Evolutionary conservation across 92 coral and sea anemone genomes (phyloP).

Genomic region (Epizoanthus illoricatus): DNA sequence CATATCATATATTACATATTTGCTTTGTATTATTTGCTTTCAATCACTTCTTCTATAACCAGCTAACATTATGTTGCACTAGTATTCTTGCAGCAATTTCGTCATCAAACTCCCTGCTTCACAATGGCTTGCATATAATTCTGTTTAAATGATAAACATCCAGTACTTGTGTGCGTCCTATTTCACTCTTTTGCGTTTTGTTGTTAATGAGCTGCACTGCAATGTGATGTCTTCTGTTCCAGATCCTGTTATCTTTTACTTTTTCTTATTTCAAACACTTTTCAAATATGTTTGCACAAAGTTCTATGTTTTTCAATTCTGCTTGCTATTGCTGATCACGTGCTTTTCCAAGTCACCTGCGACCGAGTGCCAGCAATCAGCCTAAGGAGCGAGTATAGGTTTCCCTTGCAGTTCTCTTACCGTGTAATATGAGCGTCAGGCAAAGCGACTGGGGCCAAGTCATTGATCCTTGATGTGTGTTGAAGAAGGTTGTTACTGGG

Average conservation of each 20-base stretch:
- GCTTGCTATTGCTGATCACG: background rate
- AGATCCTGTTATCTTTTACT: background rate
- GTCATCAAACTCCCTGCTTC: background rate
- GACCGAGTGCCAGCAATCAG: constrained; percentile 31
- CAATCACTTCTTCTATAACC: too few relatives aligned
- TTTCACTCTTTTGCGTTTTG: background rate
- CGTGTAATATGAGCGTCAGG: constrained; percentile 39
- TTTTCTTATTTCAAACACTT: background rate
- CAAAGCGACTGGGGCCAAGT: constrained; percentile 11
- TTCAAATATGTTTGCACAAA: background rate
- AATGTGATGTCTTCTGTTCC: background rate
- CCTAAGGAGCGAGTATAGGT: constrained; percentile 31
- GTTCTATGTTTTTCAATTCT: background rate
- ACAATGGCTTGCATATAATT: background rate
- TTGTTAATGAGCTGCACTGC: background rate
- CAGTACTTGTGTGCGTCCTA: background rate
- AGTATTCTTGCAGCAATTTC: too few relatives aligned
- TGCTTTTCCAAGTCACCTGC: background rate
- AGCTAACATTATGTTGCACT: too few relatives aligned
- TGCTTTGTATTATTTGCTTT: too few relatives aligned
- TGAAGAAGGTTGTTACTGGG: background rate
- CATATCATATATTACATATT: too few relatives aligned
- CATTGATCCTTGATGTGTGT: constrained; percentile 34
- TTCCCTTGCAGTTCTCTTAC: background rate
- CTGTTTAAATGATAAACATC: background rate